A percentile compares a stretch with the other conserved stretches of the same genome.
These are phyloP conservation scores for Dermatophagoides farinae DNA, from an alignment of 1,140 invertebrate species.

Conservation along the genomic window DNA sequence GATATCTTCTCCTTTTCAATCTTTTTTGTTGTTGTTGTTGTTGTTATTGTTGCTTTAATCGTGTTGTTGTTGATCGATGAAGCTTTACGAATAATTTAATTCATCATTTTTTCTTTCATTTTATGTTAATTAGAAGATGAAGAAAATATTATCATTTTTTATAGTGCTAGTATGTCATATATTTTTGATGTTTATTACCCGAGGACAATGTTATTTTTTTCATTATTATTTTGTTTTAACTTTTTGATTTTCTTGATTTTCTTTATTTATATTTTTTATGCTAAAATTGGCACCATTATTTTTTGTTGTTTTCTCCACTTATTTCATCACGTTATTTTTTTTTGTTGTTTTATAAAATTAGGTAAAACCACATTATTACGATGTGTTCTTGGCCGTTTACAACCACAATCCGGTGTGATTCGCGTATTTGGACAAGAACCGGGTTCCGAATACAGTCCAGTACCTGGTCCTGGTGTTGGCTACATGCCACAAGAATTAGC, in stretches of 20 bases:
- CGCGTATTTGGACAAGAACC: conserved; percentile 11
- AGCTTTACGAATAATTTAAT: neutral
- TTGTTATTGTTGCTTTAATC: too few species aligned
- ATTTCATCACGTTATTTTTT: neutral
- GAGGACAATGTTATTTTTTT: too few species aligned
- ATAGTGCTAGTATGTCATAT: too few species aligned
- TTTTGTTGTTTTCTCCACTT: neutral
- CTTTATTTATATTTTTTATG: neutral
- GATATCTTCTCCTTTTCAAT: too few species aligned
- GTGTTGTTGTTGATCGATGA: neutral
- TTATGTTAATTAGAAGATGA: too few species aligned
- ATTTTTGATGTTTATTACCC: too few species aligned
- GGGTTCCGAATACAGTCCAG: conserved; percentile 2
- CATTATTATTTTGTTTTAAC: too few species aligned
- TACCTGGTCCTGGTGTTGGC: conserved; percentile 28
- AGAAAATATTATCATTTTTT: too few species aligned
- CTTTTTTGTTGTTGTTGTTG: too few species aligned
- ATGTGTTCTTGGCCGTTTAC: conserved; percentile 13
- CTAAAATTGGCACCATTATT: neutral
- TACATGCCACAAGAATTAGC: conserved; percentile 30
- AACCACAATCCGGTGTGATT: conserved; percentile 10
- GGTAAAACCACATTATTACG: conserved; percentile 35
- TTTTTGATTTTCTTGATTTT: neutral
- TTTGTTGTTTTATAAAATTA: neutral
- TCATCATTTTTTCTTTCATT: neutral